Evolutionary conservation across 2,888 invertebrate species (phyloP).

Genomic region (Cephus nigrinus): DNA sequence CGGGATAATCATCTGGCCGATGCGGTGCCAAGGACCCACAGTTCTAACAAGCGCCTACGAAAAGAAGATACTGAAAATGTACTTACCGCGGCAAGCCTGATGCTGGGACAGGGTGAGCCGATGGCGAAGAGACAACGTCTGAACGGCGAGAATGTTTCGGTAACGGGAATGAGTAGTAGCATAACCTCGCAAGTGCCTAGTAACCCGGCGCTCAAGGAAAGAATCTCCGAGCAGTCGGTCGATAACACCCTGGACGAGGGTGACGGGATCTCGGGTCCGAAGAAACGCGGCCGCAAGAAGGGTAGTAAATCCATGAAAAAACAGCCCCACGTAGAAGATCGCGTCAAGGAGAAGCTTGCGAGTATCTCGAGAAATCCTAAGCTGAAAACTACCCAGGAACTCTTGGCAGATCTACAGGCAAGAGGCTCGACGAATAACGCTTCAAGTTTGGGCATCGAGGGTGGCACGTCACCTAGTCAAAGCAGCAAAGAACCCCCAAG

Average conservation of each 20-base stretch:
- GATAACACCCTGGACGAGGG: constrained; percentile 28
- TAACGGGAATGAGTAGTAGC: constrained; percentile 47
- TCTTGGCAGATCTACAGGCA: constrained; percentile 80
- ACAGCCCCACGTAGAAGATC: constrained; percentile 66
- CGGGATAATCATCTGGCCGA: constrained; percentile 61
- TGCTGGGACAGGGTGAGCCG: constrained; percentile 50
- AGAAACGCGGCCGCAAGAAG: constrained; percentile 72
- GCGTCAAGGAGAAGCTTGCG: constrained; percentile 72
- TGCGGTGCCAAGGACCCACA: constrained; percentile 69
- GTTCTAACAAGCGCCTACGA: constrained; percentile 69
- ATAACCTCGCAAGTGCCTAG: constrained; percentile 69
- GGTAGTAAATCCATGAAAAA: constrained; percentile 70
- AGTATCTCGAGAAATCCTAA: constrained; percentile 72
- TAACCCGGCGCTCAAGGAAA: constrained; percentile 58
- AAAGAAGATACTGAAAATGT: constrained; percentile 60
- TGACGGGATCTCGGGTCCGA: constrained; percentile 60
- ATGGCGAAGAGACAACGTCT: constrained; percentile 64
- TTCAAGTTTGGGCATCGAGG: constrained; percentile 68
- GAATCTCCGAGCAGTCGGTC: constrained; percentile 43
- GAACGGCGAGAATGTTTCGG: constrained; percentile 67
- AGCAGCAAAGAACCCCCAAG: constrained; percentile 53
- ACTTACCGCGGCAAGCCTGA: constrained; percentile 37
- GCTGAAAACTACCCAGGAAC: constrained; percentile 83
- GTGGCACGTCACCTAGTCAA: constrained; percentile 59
- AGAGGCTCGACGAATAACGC: constrained; percentile 66